A percentile compares a stretch with the other conserved stretches of the same genome.
phyloP scores from a whole-genome alignment of 2,113 vertebrate genomes.

The Phasianus colchicus region DNA sequence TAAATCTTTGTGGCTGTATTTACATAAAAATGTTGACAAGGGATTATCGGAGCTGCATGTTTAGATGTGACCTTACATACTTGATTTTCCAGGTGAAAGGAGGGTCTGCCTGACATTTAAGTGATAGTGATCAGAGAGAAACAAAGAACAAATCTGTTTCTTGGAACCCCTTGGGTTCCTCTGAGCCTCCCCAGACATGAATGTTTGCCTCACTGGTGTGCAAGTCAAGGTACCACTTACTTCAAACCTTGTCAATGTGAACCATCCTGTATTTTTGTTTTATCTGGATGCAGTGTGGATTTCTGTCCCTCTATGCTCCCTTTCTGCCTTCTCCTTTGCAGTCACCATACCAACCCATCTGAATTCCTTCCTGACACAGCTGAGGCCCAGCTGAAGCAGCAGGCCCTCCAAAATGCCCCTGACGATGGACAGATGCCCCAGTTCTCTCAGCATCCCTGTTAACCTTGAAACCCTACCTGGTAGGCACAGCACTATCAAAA shows the following conservation, averaged over 20 bases:
- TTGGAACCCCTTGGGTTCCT: neutral
- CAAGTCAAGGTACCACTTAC: too few species aligned
- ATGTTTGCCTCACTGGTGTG: too few species aligned
- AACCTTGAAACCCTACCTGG: slow-evolving; percentile 34
- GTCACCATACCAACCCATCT: neutral
- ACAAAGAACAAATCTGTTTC: neutral
- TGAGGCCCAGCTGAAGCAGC: neutral
- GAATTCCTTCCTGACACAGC: neutral
- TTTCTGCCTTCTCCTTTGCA: slow-evolving; percentile 1
- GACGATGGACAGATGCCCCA: slow-evolving; percentile 3
- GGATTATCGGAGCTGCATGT: neutral
- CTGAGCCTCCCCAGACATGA: neutral
- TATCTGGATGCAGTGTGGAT: neutral
- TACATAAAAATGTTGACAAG: neutral
- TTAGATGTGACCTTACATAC: neutral
- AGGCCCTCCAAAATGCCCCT: slow-evolving; percentile 8
- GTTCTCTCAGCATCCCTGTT: slow-evolving; percentile 29
- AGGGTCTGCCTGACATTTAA: neutral
- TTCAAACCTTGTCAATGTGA: too few species aligned
- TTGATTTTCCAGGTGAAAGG: neutral
- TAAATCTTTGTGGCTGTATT: neutral
- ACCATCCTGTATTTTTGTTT: neutral
- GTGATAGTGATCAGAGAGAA: neutral
- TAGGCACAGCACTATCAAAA: slow-evolving; percentile 53
- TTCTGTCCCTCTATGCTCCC: neutral